Evolutionary conservation across 2,113 vertebrate genomes (phyloP).

Genomic region (Ceuthmochares aereus): DNA sequence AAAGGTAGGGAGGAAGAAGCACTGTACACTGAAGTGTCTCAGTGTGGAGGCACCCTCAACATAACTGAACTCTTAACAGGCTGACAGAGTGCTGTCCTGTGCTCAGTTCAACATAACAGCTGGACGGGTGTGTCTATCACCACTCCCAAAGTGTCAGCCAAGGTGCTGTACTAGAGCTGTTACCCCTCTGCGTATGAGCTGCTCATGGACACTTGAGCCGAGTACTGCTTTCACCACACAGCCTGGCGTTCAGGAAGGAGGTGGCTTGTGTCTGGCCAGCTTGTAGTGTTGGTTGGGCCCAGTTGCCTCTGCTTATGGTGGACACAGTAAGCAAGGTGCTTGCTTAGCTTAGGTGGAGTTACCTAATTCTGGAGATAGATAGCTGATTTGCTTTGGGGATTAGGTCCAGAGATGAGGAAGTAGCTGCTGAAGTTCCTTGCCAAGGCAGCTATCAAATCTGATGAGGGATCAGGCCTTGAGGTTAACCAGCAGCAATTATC

Average conservation of each 20-base stretch:
- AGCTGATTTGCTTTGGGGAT: neutral
- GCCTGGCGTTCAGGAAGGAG: neutral
- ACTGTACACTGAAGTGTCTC: neutral
- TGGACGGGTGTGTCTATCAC: neutral
- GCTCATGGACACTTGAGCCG: neutral
- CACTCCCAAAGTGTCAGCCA: neutral
- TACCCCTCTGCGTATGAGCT: neutral
- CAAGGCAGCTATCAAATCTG: slow-evolving; percentile 31
- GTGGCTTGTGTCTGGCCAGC: neutral
- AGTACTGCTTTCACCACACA: neutral
- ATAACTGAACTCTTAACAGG: neutral
- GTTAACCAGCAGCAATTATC: slow-evolving; percentile 40
- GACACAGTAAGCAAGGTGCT: neutral
- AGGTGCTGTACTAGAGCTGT: neutral
- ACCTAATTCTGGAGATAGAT: neutral
- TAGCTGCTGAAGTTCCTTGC: slow-evolving; percentile 19
- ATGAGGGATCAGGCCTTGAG: slow-evolving; percentile 51
- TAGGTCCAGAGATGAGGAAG: neutral
- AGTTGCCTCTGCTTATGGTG: neutral
- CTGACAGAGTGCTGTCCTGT: neutral
- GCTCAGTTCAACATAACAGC: neutral
- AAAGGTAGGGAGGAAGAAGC: neutral
- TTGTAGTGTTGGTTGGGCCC: neutral
- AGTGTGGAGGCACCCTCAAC: neutral
- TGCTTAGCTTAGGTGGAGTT: neutral